These are phyloP conservation scores for Anguilla megastoma DNA, from an alignment of 2,797 vertebrate genomes.

Conservation along the genomic window DNA sequence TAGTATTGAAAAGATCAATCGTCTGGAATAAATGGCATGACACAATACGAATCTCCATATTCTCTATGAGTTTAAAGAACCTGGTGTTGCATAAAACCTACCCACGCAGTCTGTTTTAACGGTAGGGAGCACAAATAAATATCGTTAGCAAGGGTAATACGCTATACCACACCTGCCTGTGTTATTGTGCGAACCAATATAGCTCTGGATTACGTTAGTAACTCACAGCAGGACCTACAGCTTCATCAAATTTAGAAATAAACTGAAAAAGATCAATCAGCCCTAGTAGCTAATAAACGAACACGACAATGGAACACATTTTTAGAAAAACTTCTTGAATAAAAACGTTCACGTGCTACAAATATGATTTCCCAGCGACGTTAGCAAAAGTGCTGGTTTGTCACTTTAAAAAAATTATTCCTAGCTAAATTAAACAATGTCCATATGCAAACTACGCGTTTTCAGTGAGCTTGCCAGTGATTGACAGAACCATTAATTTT, in stretches of 20 bases:
- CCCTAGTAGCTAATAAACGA: not conserved
- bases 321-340: not conserved
- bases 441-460: not conserved
- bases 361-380: not conserved
- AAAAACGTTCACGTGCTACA: not conserved
- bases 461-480: not conserved
- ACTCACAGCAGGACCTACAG: no score
- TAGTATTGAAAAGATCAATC: not conserved
- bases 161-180: not conserved
- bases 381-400: not conserved
- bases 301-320: not conserved
- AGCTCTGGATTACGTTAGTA: not conserved
- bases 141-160: not conserved
- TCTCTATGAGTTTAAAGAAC: not conserved
- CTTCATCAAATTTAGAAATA: not conserved
- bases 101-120: not conserved
- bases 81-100: not conserved
- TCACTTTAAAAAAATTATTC: not conserved
- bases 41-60: not conserved
- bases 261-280: not conserved
- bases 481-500: not conserved
- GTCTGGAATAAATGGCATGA: not conserved
- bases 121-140: not conserved
- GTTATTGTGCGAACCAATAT: not conserved
- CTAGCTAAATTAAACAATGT: not conserved